Conservation (phyloP, 2,113 vertebrate species). For the Lampris incognitus region DNA sequence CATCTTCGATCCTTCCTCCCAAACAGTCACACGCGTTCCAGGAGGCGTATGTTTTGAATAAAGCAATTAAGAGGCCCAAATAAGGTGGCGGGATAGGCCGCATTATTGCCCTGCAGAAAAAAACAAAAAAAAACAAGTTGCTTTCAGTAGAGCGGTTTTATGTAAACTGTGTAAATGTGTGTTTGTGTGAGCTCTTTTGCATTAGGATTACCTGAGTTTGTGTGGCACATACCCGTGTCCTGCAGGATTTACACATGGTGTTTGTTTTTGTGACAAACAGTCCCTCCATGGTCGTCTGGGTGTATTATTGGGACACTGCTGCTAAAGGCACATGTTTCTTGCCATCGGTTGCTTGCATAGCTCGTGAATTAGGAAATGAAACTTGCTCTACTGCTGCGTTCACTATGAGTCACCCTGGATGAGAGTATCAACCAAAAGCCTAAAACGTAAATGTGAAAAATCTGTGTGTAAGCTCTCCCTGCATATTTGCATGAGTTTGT, state of each 20-base stretch:
- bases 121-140: no score
- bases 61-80: constrained; percentile 27
- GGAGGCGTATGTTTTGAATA: constrained; percentile 55
- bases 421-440: constrained; percentile 29
- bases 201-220: no score
- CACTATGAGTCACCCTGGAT: constrained; percentile 26
- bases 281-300: no score
- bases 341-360: no score
- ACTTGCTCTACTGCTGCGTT: constrained; percentile 13
- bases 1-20: constrained; percentile 35
- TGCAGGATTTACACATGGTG: no score
- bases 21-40: constrained; percentile 27
- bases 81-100: constrained; percentile 29
- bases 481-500: constrained; percentile 44
- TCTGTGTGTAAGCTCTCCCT: constrained; percentile 32
- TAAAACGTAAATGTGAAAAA: constrained; percentile 48
- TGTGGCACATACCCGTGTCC: no score
- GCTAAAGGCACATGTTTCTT: no score
- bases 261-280: no score
- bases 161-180: not conserved
- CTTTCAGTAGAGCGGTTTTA: no score
- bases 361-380: not conserved
- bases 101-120: constrained; percentile 19
- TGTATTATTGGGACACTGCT: no score
- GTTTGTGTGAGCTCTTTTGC: not conserved